phyloP scores from a whole-genome alignment of 2,113 vertebrate genomes.

The Lepus europaeus region DNA sequence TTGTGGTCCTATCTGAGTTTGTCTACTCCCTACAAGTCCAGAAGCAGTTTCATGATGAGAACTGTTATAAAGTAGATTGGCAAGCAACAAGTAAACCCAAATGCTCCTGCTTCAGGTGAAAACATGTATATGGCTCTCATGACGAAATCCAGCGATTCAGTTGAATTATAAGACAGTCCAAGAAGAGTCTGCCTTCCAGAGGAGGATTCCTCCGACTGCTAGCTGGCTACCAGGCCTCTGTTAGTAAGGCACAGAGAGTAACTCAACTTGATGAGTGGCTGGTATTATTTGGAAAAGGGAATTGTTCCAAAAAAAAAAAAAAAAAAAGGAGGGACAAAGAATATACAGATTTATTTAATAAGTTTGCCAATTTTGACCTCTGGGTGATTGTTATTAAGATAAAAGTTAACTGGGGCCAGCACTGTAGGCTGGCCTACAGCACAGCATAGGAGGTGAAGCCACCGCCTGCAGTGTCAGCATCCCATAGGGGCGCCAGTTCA shows the following conservation, averaged over 20 bases:
- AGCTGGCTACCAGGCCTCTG: slow-evolving; percentile 63
- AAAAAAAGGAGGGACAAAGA: slow-evolving; percentile 19
- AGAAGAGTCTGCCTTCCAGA: slow-evolving; percentile 62
- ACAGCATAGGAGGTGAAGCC: too few species aligned
- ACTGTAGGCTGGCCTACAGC: too few species aligned
- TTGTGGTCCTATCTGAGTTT: slow-evolving; percentile 55
- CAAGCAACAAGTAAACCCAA: slow-evolving; percentile 72
- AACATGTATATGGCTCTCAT: slow-evolving; percentile 62
- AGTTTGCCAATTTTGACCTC: slow-evolving; percentile 69
- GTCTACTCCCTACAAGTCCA: not conserved
- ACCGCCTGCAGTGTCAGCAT: too few species aligned
- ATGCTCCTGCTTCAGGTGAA: slow-evolving; percentile 74
- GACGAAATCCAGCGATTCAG: slow-evolving; percentile 74
- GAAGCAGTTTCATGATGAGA: slow-evolving; percentile 34
- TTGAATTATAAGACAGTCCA: slow-evolving; percentile 76
- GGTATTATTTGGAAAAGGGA: slow-evolving; percentile 80
- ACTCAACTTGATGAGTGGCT: slow-evolving; percentile 73
- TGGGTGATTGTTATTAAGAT: slow-evolving; percentile 64
- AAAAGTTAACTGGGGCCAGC: slow-evolving; percentile 62
- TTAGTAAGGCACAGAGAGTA: slow-evolving; percentile 66
- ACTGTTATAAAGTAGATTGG: slow-evolving; percentile 48
- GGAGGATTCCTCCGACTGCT: slow-evolving; percentile 67
- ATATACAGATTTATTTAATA: slow-evolving; percentile 72
- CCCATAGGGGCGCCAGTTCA: too few species aligned
- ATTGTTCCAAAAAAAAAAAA: slow-evolving; percentile 72